These are phyloP conservation scores for Centruroides vittatus DNA, from an alignment of 1,140 invertebrate species.

Conservation along the genomic window DNA sequence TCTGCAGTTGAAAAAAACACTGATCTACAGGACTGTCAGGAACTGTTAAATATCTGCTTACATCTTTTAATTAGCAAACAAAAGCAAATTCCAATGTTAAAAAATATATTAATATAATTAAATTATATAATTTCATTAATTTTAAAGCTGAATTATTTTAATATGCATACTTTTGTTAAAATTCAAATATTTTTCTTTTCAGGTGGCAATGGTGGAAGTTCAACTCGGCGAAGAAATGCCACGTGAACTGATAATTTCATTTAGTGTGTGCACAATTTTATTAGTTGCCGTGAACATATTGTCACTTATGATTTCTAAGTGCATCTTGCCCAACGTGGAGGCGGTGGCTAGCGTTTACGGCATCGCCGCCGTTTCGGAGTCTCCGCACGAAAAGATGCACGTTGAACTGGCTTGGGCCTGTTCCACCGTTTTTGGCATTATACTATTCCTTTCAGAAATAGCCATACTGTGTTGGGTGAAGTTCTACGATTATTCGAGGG, in stretches of 20 bases:
- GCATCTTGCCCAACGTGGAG: conserved; percentile 63
- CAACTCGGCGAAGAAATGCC: conserved; percentile 65
- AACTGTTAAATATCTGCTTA: too few species aligned
- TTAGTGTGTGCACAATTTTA: conserved; percentile 86
- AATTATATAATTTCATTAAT: background rate
- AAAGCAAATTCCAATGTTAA: too few species aligned
- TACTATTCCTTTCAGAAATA: conserved; percentile 87
- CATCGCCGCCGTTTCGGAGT: conserved; percentile 35
- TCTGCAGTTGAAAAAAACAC: too few species aligned
- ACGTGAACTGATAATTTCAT: conserved; percentile 70
- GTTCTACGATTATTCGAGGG: conserved; percentile 13
- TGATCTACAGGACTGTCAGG: too few species aligned
- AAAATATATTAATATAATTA: too few species aligned
- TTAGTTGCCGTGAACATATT: conserved; percentile 94
- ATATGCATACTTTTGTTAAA: background rate
- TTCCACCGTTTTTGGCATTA: conserved; percentile 79
- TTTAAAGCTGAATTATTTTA: too few species aligned
- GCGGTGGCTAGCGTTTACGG: conserved; percentile 30
- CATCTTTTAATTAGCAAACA: background rate
- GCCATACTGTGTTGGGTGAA: conserved; percentile 76
- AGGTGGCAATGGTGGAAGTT: conserved; percentile 40
- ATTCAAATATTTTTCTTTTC: conserved; percentile 16
- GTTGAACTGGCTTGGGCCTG: conserved; percentile 98
- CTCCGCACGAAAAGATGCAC: conserved; percentile 33
- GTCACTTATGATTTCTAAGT: conserved; percentile 97